phyloP scores from a whole-genome alignment of 2,888 invertebrate species.

The Leptopilina syphax region DNA sequence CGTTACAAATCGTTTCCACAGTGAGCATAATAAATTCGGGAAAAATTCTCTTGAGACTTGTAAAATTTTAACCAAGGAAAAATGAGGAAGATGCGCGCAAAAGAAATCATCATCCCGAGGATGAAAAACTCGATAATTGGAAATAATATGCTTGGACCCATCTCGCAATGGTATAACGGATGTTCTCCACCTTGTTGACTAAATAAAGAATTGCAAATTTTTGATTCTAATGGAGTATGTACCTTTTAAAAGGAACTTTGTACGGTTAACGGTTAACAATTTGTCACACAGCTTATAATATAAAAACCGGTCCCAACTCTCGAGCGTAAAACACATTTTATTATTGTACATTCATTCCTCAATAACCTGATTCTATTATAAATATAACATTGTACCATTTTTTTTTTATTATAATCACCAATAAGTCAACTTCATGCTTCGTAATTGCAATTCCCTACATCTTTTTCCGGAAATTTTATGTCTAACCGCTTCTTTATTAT shows the following conservation, averaged over 20 bases:
- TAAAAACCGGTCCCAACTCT: conserved; percentile 18
- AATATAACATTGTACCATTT: background rate
- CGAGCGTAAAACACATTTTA: conserved; percentile 4
- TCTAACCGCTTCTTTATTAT: conserved; percentile 15
- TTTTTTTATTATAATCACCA: conserved; percentile 5
- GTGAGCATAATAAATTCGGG: conserved; percentile 26
- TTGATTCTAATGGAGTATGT: conserved; percentile 43
- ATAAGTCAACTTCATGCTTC: conserved; percentile 23
- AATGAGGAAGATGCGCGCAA: conserved; percentile 12
- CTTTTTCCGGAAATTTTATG: conserved; percentile 37
- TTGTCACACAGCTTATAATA: conserved; percentile 38
- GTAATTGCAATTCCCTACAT: conserved; percentile 6
- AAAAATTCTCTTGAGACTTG: conserved; percentile 12
- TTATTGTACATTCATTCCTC: background rate
- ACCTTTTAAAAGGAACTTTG: conserved; percentile 44
- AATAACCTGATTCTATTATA: conserved; percentile 14
- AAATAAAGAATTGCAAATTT: conserved; percentile 73
- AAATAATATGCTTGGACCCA: background rate
- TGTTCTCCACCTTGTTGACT: conserved; percentile 69
- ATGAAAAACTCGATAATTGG: no score
- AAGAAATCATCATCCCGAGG: conserved; percentile 3
- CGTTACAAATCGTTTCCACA: conserved; percentile 32
- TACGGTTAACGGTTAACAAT: conserved; percentile 51
- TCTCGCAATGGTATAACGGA: background rate
- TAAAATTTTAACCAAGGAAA: background rate